A percentile compares a stretch with the other conserved stretches of the same genome.
These are phyloP conservation scores for Sandelia bainsii DNA, from an alignment of 2,797 vertebrate genomes.

Conservation along the genomic window DNA sequence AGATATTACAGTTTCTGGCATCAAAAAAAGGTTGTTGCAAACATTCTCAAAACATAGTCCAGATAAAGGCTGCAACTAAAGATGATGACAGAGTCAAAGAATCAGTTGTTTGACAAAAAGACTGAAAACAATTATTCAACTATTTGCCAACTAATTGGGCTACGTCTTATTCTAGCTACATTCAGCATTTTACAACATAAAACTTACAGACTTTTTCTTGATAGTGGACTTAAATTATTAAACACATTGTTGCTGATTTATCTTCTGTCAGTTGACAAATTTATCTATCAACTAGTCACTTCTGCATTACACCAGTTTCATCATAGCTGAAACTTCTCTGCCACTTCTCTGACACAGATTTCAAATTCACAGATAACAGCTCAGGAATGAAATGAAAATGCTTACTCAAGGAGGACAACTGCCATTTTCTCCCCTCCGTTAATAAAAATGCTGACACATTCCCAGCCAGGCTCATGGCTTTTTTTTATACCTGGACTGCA, in stretches of 20 bases:
- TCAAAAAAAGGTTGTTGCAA: not conserved
- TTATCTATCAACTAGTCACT: not conserved
- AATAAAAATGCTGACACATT: conserved; percentile 47
- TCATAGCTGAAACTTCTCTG: no score
- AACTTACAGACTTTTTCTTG: not conserved
- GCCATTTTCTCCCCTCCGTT: not conserved
- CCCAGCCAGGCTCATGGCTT: not conserved
- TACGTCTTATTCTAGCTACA: no score
- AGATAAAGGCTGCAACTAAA: not conserved
- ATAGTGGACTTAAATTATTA: not conserved
- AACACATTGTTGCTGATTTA: not conserved
- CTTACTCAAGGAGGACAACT: not conserved
- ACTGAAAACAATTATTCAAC: not conserved
- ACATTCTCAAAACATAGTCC: not conserved
- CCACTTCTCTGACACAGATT: not conserved
- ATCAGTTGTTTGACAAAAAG: not conserved
- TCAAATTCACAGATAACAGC: not conserved
- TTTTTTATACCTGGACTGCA: conserved; percentile 27
- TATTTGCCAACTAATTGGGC: not conserved
- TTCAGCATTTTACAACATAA: not conserved
- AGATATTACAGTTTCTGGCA: not conserved
- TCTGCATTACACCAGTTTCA: not conserved
- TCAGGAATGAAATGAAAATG: not conserved
- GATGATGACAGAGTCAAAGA: not conserved
- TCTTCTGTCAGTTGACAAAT: not conserved